A percentile compares a stretch with the other conserved stretches of the same genome.
Evolutionary conservation across 2,888 invertebrate genomes (phyloP).

Genomic region (Deroplatys truncata): DNA sequence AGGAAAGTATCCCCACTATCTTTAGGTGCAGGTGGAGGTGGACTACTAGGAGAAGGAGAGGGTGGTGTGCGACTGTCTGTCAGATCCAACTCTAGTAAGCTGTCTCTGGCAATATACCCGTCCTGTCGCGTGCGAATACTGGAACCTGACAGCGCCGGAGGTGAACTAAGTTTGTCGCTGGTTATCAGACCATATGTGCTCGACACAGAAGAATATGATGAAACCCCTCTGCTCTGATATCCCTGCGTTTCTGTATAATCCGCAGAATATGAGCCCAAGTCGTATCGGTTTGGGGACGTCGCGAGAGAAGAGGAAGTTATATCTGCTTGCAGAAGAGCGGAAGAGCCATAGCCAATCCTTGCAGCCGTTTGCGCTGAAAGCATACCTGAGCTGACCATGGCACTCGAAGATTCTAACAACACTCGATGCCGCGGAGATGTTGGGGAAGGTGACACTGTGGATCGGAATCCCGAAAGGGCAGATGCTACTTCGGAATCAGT

Average conservation of each 20-base stretch:
- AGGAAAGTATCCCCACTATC: constrained; percentile 56
- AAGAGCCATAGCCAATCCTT: constrained; percentile 1
- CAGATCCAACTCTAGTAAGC: constrained; percentile 23
- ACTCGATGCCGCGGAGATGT: constrained; percentile 25
- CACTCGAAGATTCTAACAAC: constrained; percentile 44
- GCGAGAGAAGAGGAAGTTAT: constrained; percentile 8
- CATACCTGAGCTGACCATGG: neutral
- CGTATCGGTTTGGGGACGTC: neutral
- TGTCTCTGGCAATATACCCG: constrained; percentile 51
- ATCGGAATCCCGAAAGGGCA: constrained; percentile 33
- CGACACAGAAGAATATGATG: neutral
- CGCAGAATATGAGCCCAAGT: neutral
- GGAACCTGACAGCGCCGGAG: constrained; percentile 58
- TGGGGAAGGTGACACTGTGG: constrained; percentile 15
- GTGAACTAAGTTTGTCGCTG: neutral
- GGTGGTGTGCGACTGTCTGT: constrained; percentile 20
- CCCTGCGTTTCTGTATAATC: neutral
- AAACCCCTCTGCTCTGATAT: constrained; percentile 35
- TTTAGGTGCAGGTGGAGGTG: constrained; percentile 77
- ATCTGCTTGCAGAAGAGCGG: neutral
- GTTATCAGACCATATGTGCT: constrained; percentile 51
- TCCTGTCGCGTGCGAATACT: constrained; percentile 61
- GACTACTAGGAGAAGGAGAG: constrained; percentile 59
- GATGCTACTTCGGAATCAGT: constrained; percentile 60
- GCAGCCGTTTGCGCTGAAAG: neutral